Base-by-base conservation (phyloP, 1,140 invertebrate genomes). In the Reticulitermes speratus region DNA sequence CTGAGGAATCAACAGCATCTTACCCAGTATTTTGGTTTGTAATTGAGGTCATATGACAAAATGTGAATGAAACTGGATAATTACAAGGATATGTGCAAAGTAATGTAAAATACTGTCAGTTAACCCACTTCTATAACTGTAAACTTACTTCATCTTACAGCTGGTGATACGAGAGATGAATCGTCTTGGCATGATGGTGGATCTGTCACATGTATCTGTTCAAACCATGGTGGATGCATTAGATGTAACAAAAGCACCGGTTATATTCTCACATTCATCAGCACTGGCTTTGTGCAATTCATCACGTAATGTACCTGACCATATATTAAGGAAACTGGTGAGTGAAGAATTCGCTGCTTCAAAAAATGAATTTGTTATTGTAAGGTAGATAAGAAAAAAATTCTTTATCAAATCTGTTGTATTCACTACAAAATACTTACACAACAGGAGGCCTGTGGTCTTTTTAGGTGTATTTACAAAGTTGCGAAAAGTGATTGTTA, bases 241-340 rank as follows among this genome's bases (percentile, higher is more conserved):
- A n/a, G 93, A 95, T 86, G 94, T 95, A 21, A 95, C 96, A 6
- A 93, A 95, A 87, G 97, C 97, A 0, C 97, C 97, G 1, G 96
- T 98, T 84, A 97, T 99, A 87, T 99, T 97, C 91, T 98, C 97
- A 44, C 97, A 98, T 91, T 98, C 97, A 30, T 96, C 96, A 3
- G 97, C 97, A 3, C 95, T 95, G 87, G 94, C 95, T 32, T 91
- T 98, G 25, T 98, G 97, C 91, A 97, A 97, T 90, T 96, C 96
- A 44, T 95, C 95, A 65, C 92, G 97, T 86, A 98, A 98, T 90
- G 96, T 98, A 44, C 96, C 96, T 75, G 97, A 99, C 89, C 95
- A 97, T 85, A 93, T 98, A 21, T 91, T 98, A 19, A 92, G 94
- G 59, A 93, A 96, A 92, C 93, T 98, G 89, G 97, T 86, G 86